Conservation (phyloP, 2,888 invertebrate genomes). For the Synanthedon formicaeformis region DNA sequence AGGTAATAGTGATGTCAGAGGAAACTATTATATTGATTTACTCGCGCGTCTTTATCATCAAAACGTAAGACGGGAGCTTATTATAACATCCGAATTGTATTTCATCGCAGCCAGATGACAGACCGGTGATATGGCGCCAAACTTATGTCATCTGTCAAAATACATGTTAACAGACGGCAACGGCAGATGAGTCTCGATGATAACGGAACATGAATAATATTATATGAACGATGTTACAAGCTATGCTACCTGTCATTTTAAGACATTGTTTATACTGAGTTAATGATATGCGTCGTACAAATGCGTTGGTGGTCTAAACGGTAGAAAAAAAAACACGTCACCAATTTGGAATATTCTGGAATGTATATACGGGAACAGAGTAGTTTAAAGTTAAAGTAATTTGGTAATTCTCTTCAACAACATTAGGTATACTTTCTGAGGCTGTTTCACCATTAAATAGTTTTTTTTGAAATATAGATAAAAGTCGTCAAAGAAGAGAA, state of each 20-base stretch:
- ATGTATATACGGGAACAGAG: too few relatives aligned
- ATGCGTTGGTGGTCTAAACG: constrained; percentile 57
- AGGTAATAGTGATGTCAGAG: constrained; percentile 14
- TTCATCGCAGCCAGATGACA: constrained; percentile 57
- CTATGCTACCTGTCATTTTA: constrained; percentile 60
- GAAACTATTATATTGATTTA: constrained; percentile 50
- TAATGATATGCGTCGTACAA: constrained; percentile 64
- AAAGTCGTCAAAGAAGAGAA: too few relatives aligned
- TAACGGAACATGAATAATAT: constrained; percentile 44
- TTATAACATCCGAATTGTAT: constrained; percentile 56
- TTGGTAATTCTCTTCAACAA: too few relatives aligned
- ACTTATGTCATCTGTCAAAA: constrained; percentile 71
- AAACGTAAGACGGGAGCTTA: constrained; percentile 67
- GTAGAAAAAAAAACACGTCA: neutral
- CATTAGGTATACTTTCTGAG: too few relatives aligned
- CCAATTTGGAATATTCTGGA: neutral
- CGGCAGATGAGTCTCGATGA: constrained; percentile 36
- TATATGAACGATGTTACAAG: constrained; percentile 46
- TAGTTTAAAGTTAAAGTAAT: too few relatives aligned
- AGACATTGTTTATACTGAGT: constrained; percentile 56
- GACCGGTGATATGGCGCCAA: constrained; percentile 52
- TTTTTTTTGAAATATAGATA: too few relatives aligned
- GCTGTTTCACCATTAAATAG: too few relatives aligned
- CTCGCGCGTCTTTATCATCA: constrained; percentile 39
- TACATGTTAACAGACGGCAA: constrained; percentile 61